Evolutionary conservation across 2,888 invertebrate species (phyloP).

Genomic region (Melanargia galathea): DNA sequence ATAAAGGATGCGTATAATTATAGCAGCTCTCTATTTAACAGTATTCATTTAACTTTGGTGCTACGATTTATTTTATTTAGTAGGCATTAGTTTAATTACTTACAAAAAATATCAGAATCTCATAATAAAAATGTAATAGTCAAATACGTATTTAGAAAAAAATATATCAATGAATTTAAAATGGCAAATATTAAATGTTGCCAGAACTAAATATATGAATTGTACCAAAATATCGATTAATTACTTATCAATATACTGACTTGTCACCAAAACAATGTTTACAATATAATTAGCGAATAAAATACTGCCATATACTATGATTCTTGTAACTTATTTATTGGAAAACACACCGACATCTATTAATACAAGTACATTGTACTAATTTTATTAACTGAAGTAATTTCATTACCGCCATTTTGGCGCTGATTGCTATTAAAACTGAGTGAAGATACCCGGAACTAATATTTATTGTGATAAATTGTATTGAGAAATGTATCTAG

Average conservation of each 20-base stretch:
- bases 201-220: not conserved
- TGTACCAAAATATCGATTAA: not conserved
- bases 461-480: no score
- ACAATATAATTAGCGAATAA: no score
- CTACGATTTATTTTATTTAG: not conserved
- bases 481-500: no score
- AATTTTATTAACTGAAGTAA: no score
- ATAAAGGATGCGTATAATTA: not conserved
- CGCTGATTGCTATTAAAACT: no score
- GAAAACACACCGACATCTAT: no score
- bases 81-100: not conserved
- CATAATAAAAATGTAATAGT: not conserved
- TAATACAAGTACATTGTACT: no score
- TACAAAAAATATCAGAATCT: not conserved
- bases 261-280: not conserved
- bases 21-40: slow-evolving; percentile 4
- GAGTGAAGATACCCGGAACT: no score
- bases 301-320: slow-evolving; percentile 29
- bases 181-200: not conserved
- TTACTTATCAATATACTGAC: not conserved
- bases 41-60: slow-evolving; percentile 8
- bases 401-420: no score
- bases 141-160: not conserved
- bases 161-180: not conserved
- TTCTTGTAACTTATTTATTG: slow-evolving; percentile 31